Percentiles rank a stretch among this genome's conserved stretches.
phyloP scores from a whole-genome alignment of 1,140 invertebrate species.

The Episyrphus balteatus region DNA sequence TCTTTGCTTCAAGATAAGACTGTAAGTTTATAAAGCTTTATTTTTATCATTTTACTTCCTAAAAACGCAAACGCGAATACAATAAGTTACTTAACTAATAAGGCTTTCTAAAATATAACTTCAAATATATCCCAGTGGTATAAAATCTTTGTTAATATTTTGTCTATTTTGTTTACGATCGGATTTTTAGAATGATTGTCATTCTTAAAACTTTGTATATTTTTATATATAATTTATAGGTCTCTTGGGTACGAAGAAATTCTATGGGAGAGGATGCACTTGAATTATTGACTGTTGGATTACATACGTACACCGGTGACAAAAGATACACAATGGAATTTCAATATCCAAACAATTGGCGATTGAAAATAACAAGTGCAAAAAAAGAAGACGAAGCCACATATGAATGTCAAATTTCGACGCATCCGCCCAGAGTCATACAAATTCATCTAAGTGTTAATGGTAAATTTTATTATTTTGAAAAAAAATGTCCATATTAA shows the following conservation, averaged over 20 bases:
- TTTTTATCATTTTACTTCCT: too few species aligned
- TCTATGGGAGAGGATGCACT: constrained; percentile 48
- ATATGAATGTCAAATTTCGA: constrained; percentile 68
- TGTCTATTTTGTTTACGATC: too few species aligned
- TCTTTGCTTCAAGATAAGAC: constrained; percentile 76
- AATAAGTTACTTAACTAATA: too few species aligned
- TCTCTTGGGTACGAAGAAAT: constrained; percentile 58
- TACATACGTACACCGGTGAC: constrained; percentile 60
- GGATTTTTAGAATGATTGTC: too few species aligned
- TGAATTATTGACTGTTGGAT: constrained; percentile 55
- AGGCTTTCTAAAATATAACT: too few species aligned
- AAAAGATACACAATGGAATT: constrained; percentile 60
- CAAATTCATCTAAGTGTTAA: constrained; percentile 59
- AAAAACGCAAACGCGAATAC: too few species aligned
- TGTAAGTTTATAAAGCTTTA: constrained; percentile 50
- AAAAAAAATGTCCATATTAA: not conserved
- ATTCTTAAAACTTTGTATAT: too few species aligned
- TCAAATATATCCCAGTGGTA: too few species aligned
- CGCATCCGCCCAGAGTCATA: constrained; percentile 62
- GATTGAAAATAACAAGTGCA: constrained; percentile 54
- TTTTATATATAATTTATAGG: constrained; percentile 40
- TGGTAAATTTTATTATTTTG: constrained; percentile 43
- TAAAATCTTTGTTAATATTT: too few species aligned
- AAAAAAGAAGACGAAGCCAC: constrained; percentile 59
- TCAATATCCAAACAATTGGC: constrained; percentile 68